Percentiles rank a stretch among this genome's conserved stretches.
Evolutionary conservation across 2,888 invertebrate genomes (phyloP).

Genomic region (Coleophora deauratella): DNA sequence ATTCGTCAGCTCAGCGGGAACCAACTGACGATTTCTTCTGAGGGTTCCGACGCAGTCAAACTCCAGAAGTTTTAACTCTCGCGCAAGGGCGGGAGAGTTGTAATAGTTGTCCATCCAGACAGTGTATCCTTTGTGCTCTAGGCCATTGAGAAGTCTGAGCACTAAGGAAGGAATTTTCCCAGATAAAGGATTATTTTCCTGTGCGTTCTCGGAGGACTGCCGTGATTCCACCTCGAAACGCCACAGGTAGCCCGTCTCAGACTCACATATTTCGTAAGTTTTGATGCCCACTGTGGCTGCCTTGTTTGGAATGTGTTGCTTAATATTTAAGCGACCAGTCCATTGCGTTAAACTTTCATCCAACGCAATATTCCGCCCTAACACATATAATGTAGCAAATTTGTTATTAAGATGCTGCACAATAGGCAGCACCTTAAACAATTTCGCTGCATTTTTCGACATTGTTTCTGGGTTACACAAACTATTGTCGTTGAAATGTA

Average conservation of each 20-base stretch:
- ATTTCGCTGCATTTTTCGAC: slow-evolving; percentile 9
- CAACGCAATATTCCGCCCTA: slow-evolving; percentile 10
- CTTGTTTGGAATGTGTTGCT: not conserved
- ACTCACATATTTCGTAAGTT: slow-evolving; percentile 1
- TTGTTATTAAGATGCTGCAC: slow-evolving; percentile 10
- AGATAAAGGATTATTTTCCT: not conserved
- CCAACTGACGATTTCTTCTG: slow-evolving; percentile 1
- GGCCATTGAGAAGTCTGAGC: slow-evolving; percentile 9
- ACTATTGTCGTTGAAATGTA: slow-evolving; percentile 14
- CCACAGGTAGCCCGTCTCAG: slow-evolving; percentile 1
- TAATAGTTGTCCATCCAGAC: slow-evolving; percentile 24
- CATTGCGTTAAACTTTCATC: slow-evolving; percentile 14
- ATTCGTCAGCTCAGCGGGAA: not conserved
- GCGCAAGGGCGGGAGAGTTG: slow-evolving; percentile 17
- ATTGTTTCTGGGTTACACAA: slow-evolving; percentile 1
- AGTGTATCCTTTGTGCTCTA: slow-evolving; percentile 14
- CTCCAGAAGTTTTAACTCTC: slow-evolving; percentile 14
- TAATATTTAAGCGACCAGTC: slow-evolving; percentile 9
- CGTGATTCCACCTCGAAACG: not conserved
- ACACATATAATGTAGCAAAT: slow-evolving; percentile 9
- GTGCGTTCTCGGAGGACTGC: not conserved
- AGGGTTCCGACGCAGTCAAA: slow-evolving; percentile 13
- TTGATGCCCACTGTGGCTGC: not conserved
- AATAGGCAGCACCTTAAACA: slow-evolving; percentile 13
- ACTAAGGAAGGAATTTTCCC: slow-evolving; percentile 11